Percentiles rank a stretch among this genome's conserved stretches.
phyloP scores from a whole-genome alignment of 2,113 vertebrate species.

The Corythornis vintsioides region DNA sequence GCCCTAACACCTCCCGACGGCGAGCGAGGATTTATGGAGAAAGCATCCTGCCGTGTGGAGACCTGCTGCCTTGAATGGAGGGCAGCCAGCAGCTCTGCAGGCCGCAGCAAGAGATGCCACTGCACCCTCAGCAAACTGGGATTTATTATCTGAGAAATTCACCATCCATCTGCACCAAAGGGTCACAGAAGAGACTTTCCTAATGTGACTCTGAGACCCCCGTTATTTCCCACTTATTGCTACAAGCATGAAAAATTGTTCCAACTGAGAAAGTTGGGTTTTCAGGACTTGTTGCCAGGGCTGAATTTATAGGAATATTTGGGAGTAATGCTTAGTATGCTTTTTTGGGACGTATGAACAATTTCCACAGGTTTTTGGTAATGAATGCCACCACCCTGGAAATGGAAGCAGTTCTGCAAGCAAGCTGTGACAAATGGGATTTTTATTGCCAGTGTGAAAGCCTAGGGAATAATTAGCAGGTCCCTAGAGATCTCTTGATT shows the following conservation, averaged over 20 bases:
- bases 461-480: slow-evolving; percentile 78
- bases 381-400: slow-evolving; percentile 79
- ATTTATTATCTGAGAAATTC: slow-evolving; percentile 74
- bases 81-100: slow-evolving; percentile 20
- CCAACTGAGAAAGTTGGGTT: slow-evolving; percentile 42
- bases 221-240: slow-evolving; percentile 68
- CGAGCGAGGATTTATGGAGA: slow-evolving; percentile 53
- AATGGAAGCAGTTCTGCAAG: slow-evolving; percentile 73
- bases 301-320: slow-evolving; percentile 69
- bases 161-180: slow-evolving; percentile 64
- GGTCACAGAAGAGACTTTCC: slow-evolving; percentile 58
- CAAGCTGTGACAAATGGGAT: slow-evolving; percentile 76
- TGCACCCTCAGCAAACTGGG: slow-evolving; percentile 51
- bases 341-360: slow-evolving; percentile 58
- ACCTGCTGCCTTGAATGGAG: slow-evolving; percentile 55
- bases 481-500: slow-evolving; percentile 72
- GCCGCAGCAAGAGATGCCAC: slow-evolving; percentile 54
- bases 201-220: slow-evolving; percentile 62
- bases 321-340: slow-evolving; percentile 9
- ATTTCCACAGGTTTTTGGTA: slow-evolving; percentile 79
- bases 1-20: slow-evolving; percentile 29
- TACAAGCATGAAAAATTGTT: slow-evolving; percentile 70
- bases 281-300: slow-evolving; percentile 47
- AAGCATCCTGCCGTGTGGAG: slow-evolving; percentile 25
- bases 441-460: slow-evolving; percentile 77